phyloP scores from a whole-genome alignment of 2,888 invertebrate species.

The Callimorpha dominula region DNA sequence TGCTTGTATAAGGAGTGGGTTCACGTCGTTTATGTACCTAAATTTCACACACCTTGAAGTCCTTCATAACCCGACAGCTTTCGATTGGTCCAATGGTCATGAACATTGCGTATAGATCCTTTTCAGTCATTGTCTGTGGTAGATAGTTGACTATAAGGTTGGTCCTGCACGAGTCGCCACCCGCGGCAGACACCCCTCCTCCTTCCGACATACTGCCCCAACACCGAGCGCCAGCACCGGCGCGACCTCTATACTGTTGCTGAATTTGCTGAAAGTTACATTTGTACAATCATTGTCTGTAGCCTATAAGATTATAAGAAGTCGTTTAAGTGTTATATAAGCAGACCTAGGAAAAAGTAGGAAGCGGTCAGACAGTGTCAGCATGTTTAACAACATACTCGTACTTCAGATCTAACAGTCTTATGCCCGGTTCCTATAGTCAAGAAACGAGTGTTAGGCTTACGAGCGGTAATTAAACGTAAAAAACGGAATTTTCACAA shows the following conservation, averaged over 20 bases:
- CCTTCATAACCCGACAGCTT: conserved; percentile 96
- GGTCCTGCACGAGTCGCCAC: conserved; percentile 87
- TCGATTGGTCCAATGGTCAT: conserved; percentile 95
- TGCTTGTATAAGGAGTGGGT: too few species aligned
- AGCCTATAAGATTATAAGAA: not conserved
- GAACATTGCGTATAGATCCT: conserved; percentile 96
- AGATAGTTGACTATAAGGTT: conserved; percentile 98
- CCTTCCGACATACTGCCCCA: conserved; percentile 85
- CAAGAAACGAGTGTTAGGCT: too few species aligned
- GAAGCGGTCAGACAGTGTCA: too few species aligned
- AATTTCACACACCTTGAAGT: conserved; percentile 89
- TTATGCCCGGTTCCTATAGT: too few species aligned
- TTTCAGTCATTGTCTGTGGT: conserved; percentile 97
- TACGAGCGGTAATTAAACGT: too few species aligned
- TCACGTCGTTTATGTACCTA: not conserved
- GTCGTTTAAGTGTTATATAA: too few species aligned
- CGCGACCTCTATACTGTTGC: conserved; percentile 77
- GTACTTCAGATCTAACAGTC: too few species aligned
- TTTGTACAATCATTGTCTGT: not conserved
- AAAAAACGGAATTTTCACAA: too few species aligned
- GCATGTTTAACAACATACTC: too few species aligned
- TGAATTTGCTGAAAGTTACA: conserved; percentile 78
- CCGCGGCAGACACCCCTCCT: conserved; percentile 77
- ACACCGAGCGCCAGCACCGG: conserved; percentile 67
- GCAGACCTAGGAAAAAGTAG: too few species aligned